Base-by-base conservation (phyloP, 2,888 invertebrate genomes). In the Troides helena region DNA sequence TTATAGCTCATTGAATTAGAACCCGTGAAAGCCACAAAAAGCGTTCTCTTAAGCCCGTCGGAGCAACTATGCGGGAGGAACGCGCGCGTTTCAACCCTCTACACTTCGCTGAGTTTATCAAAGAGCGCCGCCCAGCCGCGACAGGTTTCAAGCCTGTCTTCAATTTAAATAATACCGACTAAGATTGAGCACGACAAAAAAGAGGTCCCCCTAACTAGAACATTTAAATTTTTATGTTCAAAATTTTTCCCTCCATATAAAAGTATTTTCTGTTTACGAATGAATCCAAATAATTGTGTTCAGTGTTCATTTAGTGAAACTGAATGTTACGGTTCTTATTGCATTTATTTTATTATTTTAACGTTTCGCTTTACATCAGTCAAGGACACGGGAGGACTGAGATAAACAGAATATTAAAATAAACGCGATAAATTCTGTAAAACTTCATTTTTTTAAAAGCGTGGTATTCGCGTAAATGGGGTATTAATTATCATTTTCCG, bases 91-190 rank as follows among this genome's bases (percentile, higher is more conserved):
- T 71, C 68, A 72, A 71, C 69, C 67, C 63, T 71, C 69, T 64
- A 67, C 65, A 69, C 73, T 73, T 72, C 66, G 71, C 58, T 65
- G 73, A 68, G 64, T 53, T 67, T 67, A 72, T 76, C 75, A 76
- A 76, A 77, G 76, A 61, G 68, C 64, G 74, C 77, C 77, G 76
- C 76, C 61, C 43, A 56, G 68, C 61, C 68, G 63, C 62, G 73
- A 75, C 75, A 73, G 65, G 74, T 75, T 76, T 74, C 68, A 69
- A 71, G 62, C 58, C 65, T 67, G 71, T 63, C 70, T 71, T 74
- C 71, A 70, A 74, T 74, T 75, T 73, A 74, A 74, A 76, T 75
- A 73, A 76, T 73, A 75, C 74, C 74, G 71, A 67, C 72, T 68
- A 64, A 71, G 70, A 68, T 69, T 65, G 65, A 63, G 62, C 66